These are phyloP conservation scores for Archips xylosteana DNA, from an alignment of 2,888 invertebrate genomes.

Conservation along the genomic window DNA sequence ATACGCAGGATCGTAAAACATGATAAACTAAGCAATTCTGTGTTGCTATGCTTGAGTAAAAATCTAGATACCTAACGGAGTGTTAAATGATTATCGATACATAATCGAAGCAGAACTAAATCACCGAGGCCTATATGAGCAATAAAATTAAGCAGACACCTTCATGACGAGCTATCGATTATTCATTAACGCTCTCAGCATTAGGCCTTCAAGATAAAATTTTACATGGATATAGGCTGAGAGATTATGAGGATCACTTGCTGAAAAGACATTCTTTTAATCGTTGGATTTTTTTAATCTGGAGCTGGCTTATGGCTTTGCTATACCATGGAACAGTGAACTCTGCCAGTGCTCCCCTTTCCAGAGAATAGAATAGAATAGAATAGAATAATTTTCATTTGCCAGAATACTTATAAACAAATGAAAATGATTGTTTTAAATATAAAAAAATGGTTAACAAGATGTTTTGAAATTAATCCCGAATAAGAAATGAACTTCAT, in stretches of 20 bases:
- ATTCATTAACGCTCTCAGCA: slow-evolving; percentile 43
- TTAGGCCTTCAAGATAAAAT: slow-evolving; percentile 4
- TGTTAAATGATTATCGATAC: slow-evolving; percentile 3
- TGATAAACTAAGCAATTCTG: too few species aligned
- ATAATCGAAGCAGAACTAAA: slow-evolving; percentile 10
- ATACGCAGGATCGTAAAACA: not conserved
- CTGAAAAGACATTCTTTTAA: not conserved
- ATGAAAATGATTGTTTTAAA: too few species aligned
- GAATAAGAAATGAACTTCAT: too few species aligned
- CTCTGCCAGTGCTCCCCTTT: too few species aligned
- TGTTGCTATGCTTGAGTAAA: not conserved
- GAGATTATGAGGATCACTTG: not conserved
- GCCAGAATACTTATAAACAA: too few species aligned
- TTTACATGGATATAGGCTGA: not conserved
- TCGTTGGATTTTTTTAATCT: too few species aligned
- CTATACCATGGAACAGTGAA: too few species aligned
- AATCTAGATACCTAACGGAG: not conserved
- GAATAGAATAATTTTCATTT: too few species aligned
- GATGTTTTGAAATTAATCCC: too few species aligned
- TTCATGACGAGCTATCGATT: slow-evolving; percentile 44
- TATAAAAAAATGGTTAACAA: too few species aligned
- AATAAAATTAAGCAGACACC: slow-evolving; percentile 41
- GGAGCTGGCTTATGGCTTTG: too few species aligned
- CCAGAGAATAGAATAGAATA: too few species aligned
- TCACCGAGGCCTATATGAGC: slow-evolving; percentile 6